Percentiles rank a stretch among this genome's conserved stretches.
Evolutionary conservation across 2,113 vertebrate genomes (phyloP).

Genomic region (Myotis brandtii): DNA sequence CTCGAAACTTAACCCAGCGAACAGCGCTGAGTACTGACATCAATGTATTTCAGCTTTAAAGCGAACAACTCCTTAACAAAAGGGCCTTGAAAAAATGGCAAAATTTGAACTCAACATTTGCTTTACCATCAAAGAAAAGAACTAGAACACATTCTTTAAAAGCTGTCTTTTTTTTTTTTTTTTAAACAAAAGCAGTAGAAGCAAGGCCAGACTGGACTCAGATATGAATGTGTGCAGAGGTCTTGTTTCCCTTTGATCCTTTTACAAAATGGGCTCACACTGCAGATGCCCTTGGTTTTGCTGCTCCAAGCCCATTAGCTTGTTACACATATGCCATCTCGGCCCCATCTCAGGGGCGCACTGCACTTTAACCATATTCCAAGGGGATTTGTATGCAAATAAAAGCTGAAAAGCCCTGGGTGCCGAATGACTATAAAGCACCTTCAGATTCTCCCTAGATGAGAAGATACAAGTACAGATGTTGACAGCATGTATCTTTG

Average conservation of each 20-base stretch:
- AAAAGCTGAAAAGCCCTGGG: background rate
- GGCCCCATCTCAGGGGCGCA: background rate
- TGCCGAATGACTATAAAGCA: background rate
- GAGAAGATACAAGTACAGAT: background rate
- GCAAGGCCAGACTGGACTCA: background rate
- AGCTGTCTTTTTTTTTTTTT: background rate
- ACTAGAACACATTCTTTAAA: background rate
- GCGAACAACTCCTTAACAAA: background rate
- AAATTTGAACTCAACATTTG: constrained; percentile 3
- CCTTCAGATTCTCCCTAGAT: background rate
- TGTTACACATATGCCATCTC: background rate
- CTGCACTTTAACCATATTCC: background rate
- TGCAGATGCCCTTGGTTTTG: background rate
- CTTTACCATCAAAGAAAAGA: background rate
- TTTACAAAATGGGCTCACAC: background rate
- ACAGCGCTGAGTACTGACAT: background rate
- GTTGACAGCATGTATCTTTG: too few relatives aligned
- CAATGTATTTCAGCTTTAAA: background rate
- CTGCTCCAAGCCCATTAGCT: background rate
- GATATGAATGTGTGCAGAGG: too few relatives aligned
- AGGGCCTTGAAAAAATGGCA: background rate
- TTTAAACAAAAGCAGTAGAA: background rate
- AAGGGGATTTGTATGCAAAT: background rate
- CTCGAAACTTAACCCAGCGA: background rate
- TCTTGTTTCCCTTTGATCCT: background rate